Evolutionary conservation across 2,113 vertebrate genomes (phyloP), one percentile per base, ranked within the genome.

Genomic region (Psammodynastes pulverulentus): DNA sequence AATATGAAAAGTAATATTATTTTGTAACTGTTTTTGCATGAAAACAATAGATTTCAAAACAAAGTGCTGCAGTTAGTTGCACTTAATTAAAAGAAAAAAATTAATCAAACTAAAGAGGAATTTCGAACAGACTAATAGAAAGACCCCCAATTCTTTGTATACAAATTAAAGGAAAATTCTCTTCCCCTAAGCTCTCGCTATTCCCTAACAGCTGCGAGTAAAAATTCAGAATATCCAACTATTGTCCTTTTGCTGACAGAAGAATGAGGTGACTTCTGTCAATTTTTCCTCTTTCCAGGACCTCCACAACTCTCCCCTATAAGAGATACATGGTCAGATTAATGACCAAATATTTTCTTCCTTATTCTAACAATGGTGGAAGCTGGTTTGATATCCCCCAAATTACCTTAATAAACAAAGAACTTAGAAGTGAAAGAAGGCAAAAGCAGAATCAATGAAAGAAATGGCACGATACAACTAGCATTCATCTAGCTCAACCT

Each of bases 81-180:
- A 72, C 6, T 39, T 72, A 34, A 72, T 72, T 72, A 72, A 72
- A 67, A 15, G 4, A 67, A 67, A 67, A 67, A 67, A 67, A 34
- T 72, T 17, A 39, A 34, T 72, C 67, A 72, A 72, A 72, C 15
- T 72, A 39, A 72, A 72, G 67, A 72, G n/a, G 97, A 86, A 86
- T 86, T 97, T 97, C 96, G 95, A 97, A 97, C 97, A 97, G 97
- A 96, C 96, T 97, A 95, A 95, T 96, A 96, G 96, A 97, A 97
- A 97, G 97, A 96, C 95, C 97, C 97, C 93, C 3, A 97, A 96
- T 94, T 95, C 92, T 96, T 96, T 92, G 93, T 94, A 29, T 67
- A 88, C 95, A 86, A 93, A 94, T 51, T n/a, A 84, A 86, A 94
- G 92, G 79, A 96, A 95, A 89, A 94, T 94, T 90, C 3, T 91